Evolutionary conservation across 2,888 invertebrate species (phyloP).

Genomic region (Oligia strigilis): DNA sequence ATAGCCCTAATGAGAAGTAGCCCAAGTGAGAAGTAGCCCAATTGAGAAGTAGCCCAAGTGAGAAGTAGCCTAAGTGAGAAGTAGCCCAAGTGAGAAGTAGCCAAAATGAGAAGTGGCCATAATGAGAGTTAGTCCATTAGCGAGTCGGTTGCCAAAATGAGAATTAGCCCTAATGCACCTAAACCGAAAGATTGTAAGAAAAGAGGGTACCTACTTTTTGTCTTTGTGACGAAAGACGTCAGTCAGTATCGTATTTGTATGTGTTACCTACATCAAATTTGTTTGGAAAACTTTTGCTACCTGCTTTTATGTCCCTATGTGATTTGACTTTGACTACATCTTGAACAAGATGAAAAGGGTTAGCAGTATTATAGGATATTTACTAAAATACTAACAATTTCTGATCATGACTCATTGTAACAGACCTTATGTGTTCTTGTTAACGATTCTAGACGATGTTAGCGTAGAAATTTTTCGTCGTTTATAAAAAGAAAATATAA

Average conservation of each 20-base stretch:
- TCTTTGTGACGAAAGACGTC: neutral
- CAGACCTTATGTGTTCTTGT: neutral
- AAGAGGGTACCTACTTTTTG: neutral
- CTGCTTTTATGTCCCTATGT: neutral
- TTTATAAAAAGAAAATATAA: too few relatives aligned
- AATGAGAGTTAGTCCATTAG: too few relatives aligned
- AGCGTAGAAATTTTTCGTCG: too few relatives aligned
- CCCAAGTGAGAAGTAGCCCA: too few relatives aligned
- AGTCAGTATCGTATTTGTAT: neutral
- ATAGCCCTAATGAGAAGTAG: too few relatives aligned
- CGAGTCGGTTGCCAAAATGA: too few relatives aligned
- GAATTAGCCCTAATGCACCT: too few relatives aligned
- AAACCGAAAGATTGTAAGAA: neutral
- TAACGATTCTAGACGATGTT: too few relatives aligned
- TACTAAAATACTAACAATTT: neutral
- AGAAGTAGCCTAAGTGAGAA: too few relatives aligned
- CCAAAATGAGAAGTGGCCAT: too few relatives aligned
- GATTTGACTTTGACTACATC: neutral
- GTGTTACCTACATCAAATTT: neutral
- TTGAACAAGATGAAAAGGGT: neutral
- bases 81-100: too few relatives aligned
- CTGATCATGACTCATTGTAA: neutral
- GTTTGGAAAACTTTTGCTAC: neutral
- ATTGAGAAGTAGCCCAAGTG: too few relatives aligned
- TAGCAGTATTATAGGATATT: neutral